These are phyloP conservation scores for Mesoclemmys tuberculata DNA, from an alignment of 2,113 vertebrate genomes.

Conservation along the genomic window DNA sequence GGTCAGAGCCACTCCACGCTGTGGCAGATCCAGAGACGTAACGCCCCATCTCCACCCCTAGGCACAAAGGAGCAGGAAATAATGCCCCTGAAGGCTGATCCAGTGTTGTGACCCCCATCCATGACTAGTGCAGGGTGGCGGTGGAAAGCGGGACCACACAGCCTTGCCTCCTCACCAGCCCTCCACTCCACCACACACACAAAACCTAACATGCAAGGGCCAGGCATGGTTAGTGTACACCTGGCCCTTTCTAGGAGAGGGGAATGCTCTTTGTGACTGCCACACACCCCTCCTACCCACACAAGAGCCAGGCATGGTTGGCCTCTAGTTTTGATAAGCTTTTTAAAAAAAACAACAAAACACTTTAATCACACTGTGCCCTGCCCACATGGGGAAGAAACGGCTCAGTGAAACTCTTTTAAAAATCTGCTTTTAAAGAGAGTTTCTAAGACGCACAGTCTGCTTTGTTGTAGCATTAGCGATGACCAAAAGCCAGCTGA, in stretches of 20 bases:
- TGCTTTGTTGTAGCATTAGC: not conserved
- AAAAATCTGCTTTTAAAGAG: not conserved
- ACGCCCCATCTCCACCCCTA: not conserved
- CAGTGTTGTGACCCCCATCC: not conserved
- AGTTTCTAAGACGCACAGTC: not conserved
- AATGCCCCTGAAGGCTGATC: not conserved
- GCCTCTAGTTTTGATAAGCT: not conserved
- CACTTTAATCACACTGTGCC: not conserved
- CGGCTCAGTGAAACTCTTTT: not conserved
- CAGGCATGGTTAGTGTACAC: not conserved
- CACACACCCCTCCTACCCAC: not conserved
- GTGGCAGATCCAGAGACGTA: not conserved
- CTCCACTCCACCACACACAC: not conserved
- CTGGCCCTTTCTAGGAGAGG: not conserved
- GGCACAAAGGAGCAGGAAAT: not conserved
- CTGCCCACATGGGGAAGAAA: not conserved
- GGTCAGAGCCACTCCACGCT: not conserved
- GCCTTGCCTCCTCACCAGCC: not conserved
- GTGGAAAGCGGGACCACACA: accelerated
- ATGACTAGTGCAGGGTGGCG: accelerated
- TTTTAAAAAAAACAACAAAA: not conserved
- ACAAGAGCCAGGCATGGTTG: not conserved
- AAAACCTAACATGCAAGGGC: not conserved
- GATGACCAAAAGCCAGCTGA: not conserved
- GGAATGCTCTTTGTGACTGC: not conserved